Evolutionary conservation across 30 jellyfish, hydroid and myxozoan genomes (phyloP).

Genomic region (Morbakka virulenta): DNA sequence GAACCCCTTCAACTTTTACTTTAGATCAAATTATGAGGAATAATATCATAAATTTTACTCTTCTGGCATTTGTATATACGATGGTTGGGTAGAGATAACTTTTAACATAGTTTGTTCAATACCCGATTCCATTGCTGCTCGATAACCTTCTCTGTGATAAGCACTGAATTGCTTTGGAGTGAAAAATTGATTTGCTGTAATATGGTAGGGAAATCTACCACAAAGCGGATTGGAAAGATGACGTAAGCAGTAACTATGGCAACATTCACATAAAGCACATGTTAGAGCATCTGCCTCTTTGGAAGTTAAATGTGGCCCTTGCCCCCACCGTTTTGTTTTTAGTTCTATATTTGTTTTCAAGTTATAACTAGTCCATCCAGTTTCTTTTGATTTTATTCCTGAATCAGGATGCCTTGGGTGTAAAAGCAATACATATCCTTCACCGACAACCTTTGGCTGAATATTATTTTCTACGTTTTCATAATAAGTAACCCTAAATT

Average conservation of each 20-base stretch:
- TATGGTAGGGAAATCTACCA: constrained; percentile 69
- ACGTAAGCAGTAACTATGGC: constrained; percentile 50
- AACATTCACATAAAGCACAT: constrained; percentile 50
- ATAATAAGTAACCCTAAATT: constrained; percentile 49
- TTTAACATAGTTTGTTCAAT: no score
- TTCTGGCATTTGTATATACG: no score
- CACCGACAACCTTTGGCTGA: constrained; percentile 39
- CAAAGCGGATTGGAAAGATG: constrained; percentile 48
- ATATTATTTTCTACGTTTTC: constrained; percentile 23
- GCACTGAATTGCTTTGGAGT: constrained; percentile 71
- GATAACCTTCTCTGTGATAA: constrained; percentile 71
- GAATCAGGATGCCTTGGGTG: constrained; percentile 63
- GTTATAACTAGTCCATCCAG: constrained; percentile 37
- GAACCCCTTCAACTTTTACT: no score
- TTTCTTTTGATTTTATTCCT: not conserved
- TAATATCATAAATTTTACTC: no score
- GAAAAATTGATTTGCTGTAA: constrained; percentile 72
- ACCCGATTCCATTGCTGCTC: constrained; percentile 59
- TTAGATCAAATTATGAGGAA: no score
- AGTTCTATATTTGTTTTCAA: constrained; percentile 29
- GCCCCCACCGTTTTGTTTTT: constrained; percentile 58
- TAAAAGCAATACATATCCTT: constrained; percentile 37
- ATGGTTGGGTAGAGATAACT: no score
- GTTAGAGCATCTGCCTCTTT: constrained; percentile 56
- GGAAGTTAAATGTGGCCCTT: constrained; percentile 33